These are phyloP conservation scores for Euglossa dilemma DNA, from an alignment of 1,140 invertebrate species.

Conservation along the genomic window DNA sequence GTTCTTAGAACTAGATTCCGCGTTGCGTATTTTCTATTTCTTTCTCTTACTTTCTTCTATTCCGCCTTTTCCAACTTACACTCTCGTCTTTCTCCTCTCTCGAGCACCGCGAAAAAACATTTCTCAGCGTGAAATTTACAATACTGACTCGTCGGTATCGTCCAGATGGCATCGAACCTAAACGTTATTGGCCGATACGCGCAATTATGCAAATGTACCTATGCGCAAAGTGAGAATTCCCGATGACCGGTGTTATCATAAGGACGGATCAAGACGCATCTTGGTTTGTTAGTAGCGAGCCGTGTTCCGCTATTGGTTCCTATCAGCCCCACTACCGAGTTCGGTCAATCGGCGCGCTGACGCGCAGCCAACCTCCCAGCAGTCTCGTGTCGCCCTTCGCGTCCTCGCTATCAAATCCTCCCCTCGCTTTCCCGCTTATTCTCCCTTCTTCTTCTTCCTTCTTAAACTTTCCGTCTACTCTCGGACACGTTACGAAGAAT, in stretches of 20 bases:
- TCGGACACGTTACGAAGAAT: no score
- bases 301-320: conserved; percentile 44
- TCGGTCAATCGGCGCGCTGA: conserved; percentile 44
- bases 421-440: not conserved
- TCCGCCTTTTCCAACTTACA: no score
- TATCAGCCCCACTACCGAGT: conserved; percentile 39
- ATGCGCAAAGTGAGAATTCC: not conserved
- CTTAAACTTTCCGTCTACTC: no score
- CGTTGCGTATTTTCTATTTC: not conserved
- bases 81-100: not conserved
- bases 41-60: no score
- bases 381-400: conserved; percentile 61
- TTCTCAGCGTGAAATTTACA: not conserved
- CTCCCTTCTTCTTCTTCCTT: no score
- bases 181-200: not conserved
- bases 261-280: conserved; percentile 11
- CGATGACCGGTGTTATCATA: conserved; percentile 20
- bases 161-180: not conserved
- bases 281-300: not conserved
- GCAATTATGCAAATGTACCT: not conserved
- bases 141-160: not conserved
- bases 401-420: conserved; percentile 5
- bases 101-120: not conserved
- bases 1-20: conserved; percentile 29
- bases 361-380: conserved; percentile 15